These are phyloP conservation scores for Stomorhina lunata DNA, from an alignment of 2,888 invertebrate genomes.

Conservation along the genomic window DNA sequence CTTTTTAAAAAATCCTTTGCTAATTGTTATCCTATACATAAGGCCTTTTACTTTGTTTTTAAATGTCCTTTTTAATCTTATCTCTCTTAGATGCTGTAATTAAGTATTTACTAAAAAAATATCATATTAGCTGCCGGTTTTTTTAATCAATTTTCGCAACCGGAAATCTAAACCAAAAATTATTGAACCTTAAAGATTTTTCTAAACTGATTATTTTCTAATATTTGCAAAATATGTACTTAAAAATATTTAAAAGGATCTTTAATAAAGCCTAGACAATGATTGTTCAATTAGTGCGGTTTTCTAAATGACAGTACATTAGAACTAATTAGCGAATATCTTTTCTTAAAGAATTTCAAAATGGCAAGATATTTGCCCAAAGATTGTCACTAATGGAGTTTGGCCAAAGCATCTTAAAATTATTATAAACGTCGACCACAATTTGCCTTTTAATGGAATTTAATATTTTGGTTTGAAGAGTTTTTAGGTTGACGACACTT, in stretches of 20 bases:
- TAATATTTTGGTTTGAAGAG: no score
- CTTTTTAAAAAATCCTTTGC: conserved; percentile 56
- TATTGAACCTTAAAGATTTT: conserved; percentile 60
- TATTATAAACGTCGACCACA: no score
- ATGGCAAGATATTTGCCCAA: not conserved
- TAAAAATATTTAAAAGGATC: conserved; percentile 18
- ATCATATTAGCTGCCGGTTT: conserved; percentile 42
- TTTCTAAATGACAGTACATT: conserved; percentile 61
- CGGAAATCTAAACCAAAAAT: conserved; percentile 57
- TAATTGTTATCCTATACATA: conserved; percentile 68
- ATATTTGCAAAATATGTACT: conserved; percentile 51
- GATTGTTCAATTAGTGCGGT: conserved; percentile 68
- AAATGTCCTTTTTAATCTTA: conserved; percentile 21
- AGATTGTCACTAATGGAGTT: no score
- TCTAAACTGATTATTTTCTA: conserved; percentile 49
- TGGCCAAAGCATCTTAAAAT: no score
- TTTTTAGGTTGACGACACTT: no score
- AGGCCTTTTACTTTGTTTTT: not conserved
- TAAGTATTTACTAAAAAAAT: conserved; percentile 31
- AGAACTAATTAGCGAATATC: conserved; percentile 28
- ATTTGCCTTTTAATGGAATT: no score
- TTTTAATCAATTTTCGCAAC: conserved; percentile 29
- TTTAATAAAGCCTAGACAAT: not conserved
- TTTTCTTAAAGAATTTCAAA: not conserved
- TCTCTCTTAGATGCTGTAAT: conserved; percentile 42